These are phyloP conservation scores for Crossocerus cetratus DNA, from an alignment of 2,888 invertebrate genomes.

Conservation along the genomic window DNA sequence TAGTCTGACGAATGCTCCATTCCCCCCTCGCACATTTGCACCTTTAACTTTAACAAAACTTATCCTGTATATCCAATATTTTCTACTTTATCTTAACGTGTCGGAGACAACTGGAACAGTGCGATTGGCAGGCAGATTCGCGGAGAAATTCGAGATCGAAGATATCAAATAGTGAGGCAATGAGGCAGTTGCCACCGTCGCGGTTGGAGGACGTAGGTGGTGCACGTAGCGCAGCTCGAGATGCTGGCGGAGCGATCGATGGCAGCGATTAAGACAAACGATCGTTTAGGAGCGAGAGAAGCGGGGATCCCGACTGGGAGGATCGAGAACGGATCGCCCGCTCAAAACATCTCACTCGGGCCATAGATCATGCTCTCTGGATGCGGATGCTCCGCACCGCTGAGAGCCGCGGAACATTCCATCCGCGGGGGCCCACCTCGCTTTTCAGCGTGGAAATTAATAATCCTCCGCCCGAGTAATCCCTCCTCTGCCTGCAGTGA, in stretches of 20 bases:
- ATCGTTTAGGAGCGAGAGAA: slow-evolving; percentile 70
- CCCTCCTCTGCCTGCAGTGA: slow-evolving; percentile 52
- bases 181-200: slow-evolving; percentile 59
- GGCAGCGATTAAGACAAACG: slow-evolving; percentile 73
- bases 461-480: slow-evolving; percentile 55
- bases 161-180: not conserved
- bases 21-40: no score
- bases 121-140: slow-evolving; percentile 14
- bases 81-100: no score
- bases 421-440: slow-evolving; percentile 54
- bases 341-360: slow-evolving; percentile 75
- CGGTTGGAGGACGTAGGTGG: slow-evolving; percentile 29
- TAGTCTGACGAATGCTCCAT: no score
- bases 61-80: no score
- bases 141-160: no score
- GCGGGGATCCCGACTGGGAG: slow-evolving; percentile 55
- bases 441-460: slow-evolving; percentile 70
- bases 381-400: slow-evolving; percentile 61
- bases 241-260: slow-evolving; percentile 64
- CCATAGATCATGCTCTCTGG: slow-evolving; percentile 70
- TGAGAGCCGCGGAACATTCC: slow-evolving; percentile 61
- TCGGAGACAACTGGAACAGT: slow-evolving; percentile 16
- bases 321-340: slow-evolving; percentile 73
- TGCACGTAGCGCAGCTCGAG: slow-evolving; percentile 12
- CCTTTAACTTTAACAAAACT: no score